These are phyloP conservation scores for Okamejei kenojei DNA, from an alignment of 2,797 vertebrate species.

Conservation along the genomic window DNA sequence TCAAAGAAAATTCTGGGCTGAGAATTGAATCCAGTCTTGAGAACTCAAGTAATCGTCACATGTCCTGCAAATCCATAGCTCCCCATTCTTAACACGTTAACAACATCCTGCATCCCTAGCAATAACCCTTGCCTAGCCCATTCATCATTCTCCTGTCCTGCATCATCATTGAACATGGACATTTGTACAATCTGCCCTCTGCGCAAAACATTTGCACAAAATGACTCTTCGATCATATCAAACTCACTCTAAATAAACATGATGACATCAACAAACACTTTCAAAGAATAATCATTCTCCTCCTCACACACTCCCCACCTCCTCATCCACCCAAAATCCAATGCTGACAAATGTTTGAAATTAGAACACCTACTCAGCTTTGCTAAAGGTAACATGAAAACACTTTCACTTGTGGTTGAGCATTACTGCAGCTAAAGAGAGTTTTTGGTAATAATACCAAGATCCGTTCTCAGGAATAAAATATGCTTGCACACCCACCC, in stretches of 20 bases:
- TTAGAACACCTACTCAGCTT: constrained; percentile 10
- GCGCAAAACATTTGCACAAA: background rate
- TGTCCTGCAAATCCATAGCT: background rate
- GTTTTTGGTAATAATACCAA: background rate
- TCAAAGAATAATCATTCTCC: background rate
- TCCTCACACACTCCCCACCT: background rate
- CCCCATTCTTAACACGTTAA: background rate
- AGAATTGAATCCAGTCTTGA: background rate
- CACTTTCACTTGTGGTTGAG: background rate
- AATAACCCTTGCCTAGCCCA: background rate
- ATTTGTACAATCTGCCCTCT: background rate
- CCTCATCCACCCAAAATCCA: background rate
- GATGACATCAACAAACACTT: background rate
- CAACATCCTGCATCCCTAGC: background rate
- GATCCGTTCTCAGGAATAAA: background rate
- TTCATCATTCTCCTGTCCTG: background rate
- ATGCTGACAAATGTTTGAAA: background rate
- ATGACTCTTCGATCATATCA: background rate
- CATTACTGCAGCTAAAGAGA: background rate
- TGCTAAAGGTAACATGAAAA: background rate
- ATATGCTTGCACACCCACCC: background rate
- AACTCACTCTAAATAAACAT: background rate
- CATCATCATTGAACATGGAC: background rate
- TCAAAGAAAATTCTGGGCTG: background rate
- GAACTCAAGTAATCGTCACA: background rate